Conservation (phyloP, 2,113 vertebrate genomes). For the Porphyrio hochstetteri region DNA sequence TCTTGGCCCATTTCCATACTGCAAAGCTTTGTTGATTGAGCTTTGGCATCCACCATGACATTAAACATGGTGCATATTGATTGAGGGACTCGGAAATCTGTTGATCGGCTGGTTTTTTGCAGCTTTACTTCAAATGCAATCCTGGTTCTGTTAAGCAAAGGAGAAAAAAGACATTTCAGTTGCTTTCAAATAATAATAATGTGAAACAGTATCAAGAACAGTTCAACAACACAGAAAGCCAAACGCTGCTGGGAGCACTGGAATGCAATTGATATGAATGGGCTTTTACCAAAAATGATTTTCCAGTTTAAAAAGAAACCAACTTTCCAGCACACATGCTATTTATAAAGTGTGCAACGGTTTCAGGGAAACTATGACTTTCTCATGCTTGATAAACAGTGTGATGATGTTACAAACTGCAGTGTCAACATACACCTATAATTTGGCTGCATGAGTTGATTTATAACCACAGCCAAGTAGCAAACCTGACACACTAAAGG, state of each 20-base stretch:
- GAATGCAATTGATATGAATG: background rate
- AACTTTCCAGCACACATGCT: background rate
- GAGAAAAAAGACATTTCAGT: constrained; percentile 61
- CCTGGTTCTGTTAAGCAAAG: constrained; percentile 85
- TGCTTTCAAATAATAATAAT: constrained; percentile 46
- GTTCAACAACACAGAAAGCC: constrained; percentile 43
- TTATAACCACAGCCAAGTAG: background rate
- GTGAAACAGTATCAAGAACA: constrained; percentile 46
- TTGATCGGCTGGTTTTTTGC: constrained; percentile 96
- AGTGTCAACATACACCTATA: constrained; percentile 27
- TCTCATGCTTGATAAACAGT: constrained; percentile 46
- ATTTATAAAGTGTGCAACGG: background rate
- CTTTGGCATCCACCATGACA: constrained; percentile 99
- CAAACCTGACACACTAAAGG: background rate
- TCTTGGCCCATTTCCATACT: constrained; percentile 98
- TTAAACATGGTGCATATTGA: constrained; percentile 99
- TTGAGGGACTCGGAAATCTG: constrained; percentile 97
- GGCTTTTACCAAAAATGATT: background rate
- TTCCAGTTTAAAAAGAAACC: background rate
- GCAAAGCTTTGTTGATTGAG: constrained; percentile 97
- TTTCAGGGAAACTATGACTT: constrained; percentile 14
- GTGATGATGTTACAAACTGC: constrained; percentile 31
- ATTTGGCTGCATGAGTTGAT: constrained; percentile 19
- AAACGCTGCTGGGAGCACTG: background rate
- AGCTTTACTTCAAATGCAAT: constrained; percentile 96